Evolutionary conservation across 2,797 vertebrate genomes (phyloP).

Genomic region (Eulemur mongoz): DNA sequence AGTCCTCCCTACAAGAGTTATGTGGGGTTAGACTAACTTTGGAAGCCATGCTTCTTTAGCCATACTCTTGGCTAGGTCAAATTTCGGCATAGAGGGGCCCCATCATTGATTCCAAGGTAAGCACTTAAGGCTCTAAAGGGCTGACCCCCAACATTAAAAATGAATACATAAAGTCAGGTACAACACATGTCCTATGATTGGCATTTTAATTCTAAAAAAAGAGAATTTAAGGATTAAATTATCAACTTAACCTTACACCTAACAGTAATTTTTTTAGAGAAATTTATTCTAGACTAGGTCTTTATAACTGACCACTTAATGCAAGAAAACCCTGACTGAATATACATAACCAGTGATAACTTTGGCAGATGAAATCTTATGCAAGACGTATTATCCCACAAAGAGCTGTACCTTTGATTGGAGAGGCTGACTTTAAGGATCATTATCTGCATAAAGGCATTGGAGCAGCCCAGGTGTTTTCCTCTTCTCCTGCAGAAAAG

Average conservation of each 20-base stretch:
- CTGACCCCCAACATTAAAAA: background rate
- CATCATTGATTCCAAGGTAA: background rate
- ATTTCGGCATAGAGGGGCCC: background rate
- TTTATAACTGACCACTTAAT: background rate
- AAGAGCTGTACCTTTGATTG: background rate
- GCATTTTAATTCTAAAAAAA: background rate
- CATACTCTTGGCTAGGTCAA: background rate
- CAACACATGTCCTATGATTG: background rate
- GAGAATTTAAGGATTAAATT: background rate
- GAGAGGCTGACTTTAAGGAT: background rate
- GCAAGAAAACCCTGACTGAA: background rate
- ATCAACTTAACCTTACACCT: background rate
- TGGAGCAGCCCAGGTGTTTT: background rate
- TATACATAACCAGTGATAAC: background rate
- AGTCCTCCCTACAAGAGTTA: background rate
- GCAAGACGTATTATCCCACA: background rate
- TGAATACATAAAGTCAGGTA: background rate
- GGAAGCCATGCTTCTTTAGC: background rate
- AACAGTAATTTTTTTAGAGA: background rate
- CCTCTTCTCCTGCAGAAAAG: background rate
- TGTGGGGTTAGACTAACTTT: background rate
- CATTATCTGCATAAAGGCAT: background rate
- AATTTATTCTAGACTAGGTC: background rate
- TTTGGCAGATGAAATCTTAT: background rate
- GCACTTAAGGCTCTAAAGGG: background rate